These are phyloP conservation scores for Venusia cambrica DNA, from an alignment of 2,888 invertebrate genomes.

Conservation along the genomic window DNA sequence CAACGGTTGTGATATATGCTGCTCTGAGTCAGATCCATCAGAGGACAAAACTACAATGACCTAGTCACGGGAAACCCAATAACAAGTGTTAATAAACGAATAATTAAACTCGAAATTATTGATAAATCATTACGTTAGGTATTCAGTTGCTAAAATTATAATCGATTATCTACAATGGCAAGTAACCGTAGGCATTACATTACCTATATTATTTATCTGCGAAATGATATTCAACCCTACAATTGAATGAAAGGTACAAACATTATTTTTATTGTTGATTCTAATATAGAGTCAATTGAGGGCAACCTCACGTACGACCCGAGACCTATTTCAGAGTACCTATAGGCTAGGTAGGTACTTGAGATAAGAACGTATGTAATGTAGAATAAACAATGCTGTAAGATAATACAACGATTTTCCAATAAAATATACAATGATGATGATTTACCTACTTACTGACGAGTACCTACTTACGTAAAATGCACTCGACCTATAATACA, in stretches of 20 bases:
- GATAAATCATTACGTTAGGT: too few relatives aligned
- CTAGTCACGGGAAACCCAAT: slow-evolving; percentile 47
- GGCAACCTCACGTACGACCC: too few relatives aligned
- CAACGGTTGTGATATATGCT: slow-evolving; percentile 86
- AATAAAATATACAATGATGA: slow-evolving; percentile 51
- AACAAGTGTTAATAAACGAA: slow-evolving; percentile 15
- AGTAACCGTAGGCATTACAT: too few relatives aligned
- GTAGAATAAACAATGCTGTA: slow-evolving; percentile 56
- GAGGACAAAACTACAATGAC: slow-evolving; percentile 68
- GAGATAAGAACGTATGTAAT: slow-evolving; percentile 54
- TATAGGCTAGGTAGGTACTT: slow-evolving; percentile 35
- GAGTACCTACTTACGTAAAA: slow-evolving; percentile 36
- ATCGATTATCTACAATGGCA: too few relatives aligned
- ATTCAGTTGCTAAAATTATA: too few relatives aligned
- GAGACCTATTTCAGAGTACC: slow-evolving; percentile 21
- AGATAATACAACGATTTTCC: slow-evolving; percentile 53
- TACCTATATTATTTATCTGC: too few relatives aligned
- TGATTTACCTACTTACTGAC: too few relatives aligned
- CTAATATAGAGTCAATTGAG: too few relatives aligned
- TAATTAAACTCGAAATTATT: too few relatives aligned
- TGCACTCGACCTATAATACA: slow-evolving; percentile 62
- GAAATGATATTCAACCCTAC: too few relatives aligned
- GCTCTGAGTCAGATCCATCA: slow-evolving; percentile 66
- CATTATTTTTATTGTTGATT: too few relatives aligned
- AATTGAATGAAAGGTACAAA: too few relatives aligned